These are phyloP conservation scores for Vandiemenella viatica DNA, from an alignment of 2,888 invertebrate species.

Conservation along the genomic window DNA sequence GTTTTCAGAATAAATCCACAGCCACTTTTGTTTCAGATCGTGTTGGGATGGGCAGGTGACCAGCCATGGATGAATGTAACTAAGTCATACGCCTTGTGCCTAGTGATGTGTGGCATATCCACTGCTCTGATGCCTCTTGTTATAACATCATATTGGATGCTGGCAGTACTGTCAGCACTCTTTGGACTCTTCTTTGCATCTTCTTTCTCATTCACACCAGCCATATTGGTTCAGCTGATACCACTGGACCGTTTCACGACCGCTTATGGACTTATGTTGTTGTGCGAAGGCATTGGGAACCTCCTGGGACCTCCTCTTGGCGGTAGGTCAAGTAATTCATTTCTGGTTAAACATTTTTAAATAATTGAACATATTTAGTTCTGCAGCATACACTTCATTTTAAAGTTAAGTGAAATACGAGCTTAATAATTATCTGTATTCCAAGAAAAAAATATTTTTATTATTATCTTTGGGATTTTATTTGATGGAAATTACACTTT, in stretches of 20 bases:
- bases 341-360: too few species aligned
- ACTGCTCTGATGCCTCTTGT: slow-evolving; percentile 44
- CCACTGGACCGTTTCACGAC: slow-evolving; percentile 82
- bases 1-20: too few species aligned
- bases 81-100: slow-evolving; percentile 65
- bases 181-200: slow-evolving; percentile 88
- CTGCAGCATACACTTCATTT: too few species aligned
- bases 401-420: too few species aligned
- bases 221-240: slow-evolving; percentile 74
- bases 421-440: too few species aligned
- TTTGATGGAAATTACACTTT: too few species aligned
- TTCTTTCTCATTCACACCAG: slow-evolving; percentile 80
- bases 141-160: slow-evolving; percentile 33
- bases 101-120: slow-evolving; percentile 48
- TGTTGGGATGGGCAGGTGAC: slow-evolving; percentile 81
- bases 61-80: slow-evolving; percentile 67
- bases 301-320: slow-evolving; percentile 83
- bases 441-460: too few species aligned
- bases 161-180: slow-evolving; percentile 38
- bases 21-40: slow-evolving; percentile 50
- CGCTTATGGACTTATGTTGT: slow-evolving; percentile 76
- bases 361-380: too few species aligned
- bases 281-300: slow-evolving; percentile 87
- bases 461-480: too few species aligned
- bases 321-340: too few species aligned